Evolutionary conservation across 2,888 invertebrate species (phyloP), one percentile per base, ranked within the genome.

Genomic region (Pterobdella sp.): DNA sequence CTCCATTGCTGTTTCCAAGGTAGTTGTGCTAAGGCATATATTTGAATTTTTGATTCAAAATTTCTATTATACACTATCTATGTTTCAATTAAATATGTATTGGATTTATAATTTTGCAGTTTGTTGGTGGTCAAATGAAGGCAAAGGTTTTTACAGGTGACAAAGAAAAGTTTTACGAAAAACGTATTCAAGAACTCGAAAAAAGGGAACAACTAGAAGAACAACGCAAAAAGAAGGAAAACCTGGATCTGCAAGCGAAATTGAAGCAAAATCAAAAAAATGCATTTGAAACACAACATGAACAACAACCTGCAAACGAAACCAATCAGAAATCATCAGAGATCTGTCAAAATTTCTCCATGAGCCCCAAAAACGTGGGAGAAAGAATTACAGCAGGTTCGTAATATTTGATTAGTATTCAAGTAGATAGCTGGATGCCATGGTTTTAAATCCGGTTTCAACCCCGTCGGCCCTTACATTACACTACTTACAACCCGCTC

Each of bases 1-100:
- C 26, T 71, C 71, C 35, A 71, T 71, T 29, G 71, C 71, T 29
- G 35, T 71, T 14, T 63, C 60, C 14, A 71, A 71, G 37, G 71
- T 52, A 14, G 4, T 34, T 69, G n/a, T 1, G 2, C 26, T 4
- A 65, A 34, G n/a, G 26, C 18, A 3, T 60, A 60, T 3, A 60
- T 10, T 60, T 10, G 10, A 10, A n/a, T n/a, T n/a, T n/a, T n/a
- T n/a, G 22, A 42, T 42, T 42, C 22, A 42, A 42, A 7, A 42
- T 42, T 42, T 42, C 49, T 7, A 42, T 42, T n/a, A n/a, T n/a
- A n/a, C n/a, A n/a, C n/a, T n/a, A n/a, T n/a, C n/a, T n/a, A n/a
- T n/a, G n/a, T n/a, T n/a, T n/a, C n/a, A n/a, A n/a, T n/a, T n/a
- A n/a, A n/a, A n/a, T n/a, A n/a, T n/a, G n/a, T n/a, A n/a, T n/a